Percentiles rank a stretch among this genome's conserved stretches.
These are phyloP conservation scores for Drosophila willistoni DNA, from an alignment of 1,140 invertebrate species.

Conservation along the genomic window DNA sequence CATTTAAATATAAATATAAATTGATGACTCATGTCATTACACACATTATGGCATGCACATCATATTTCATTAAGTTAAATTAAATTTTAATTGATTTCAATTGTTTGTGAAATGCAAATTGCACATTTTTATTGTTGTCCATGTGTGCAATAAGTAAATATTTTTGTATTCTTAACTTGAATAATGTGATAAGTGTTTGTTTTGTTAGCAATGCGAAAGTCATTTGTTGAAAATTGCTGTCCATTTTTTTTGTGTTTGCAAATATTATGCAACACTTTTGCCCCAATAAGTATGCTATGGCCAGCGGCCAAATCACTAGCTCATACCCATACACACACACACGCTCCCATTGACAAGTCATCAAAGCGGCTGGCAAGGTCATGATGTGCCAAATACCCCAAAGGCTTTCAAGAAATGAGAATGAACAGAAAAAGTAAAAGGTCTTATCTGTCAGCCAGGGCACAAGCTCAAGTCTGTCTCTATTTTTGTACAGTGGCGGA, in stretches of 20 bases:
- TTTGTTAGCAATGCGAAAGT: conserved; percentile 2
- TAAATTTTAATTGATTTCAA: conserved; percentile 70
- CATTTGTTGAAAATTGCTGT: conserved; percentile 51
- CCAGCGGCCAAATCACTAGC: conserved; percentile 39
- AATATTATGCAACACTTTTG: conserved; percentile 78
- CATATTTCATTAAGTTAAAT: conserved; percentile 28
- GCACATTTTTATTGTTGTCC: conserved; percentile 4
- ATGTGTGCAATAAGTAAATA: conserved; percentile 31
- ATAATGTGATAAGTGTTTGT: conserved; percentile 45
- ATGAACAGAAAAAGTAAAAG: conserved; percentile 58
- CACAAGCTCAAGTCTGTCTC: conserved; percentile 24
- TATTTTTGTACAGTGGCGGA: conserved; percentile 24
- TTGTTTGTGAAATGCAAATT: conserved; percentile 63
- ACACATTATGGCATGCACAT: conserved; percentile 24
- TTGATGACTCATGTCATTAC: conserved; percentile 48
- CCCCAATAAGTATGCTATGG: conserved; percentile 62
- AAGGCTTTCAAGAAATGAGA: conserved; percentile 63
- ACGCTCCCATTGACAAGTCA: conserved; percentile 67
- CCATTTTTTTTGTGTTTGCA: conserved; percentile 47
- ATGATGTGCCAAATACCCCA: conserved; percentile 73
- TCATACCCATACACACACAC: neutral
- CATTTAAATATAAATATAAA: conserved; percentile 26
- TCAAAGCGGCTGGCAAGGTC: conserved; percentile 70
- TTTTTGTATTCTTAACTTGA: conserved; percentile 17
- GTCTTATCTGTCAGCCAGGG: conserved; percentile 33